phyloP scores from a whole-genome alignment of 2,113 vertebrate species.

The Pyxicephalus adspersus region DNA sequence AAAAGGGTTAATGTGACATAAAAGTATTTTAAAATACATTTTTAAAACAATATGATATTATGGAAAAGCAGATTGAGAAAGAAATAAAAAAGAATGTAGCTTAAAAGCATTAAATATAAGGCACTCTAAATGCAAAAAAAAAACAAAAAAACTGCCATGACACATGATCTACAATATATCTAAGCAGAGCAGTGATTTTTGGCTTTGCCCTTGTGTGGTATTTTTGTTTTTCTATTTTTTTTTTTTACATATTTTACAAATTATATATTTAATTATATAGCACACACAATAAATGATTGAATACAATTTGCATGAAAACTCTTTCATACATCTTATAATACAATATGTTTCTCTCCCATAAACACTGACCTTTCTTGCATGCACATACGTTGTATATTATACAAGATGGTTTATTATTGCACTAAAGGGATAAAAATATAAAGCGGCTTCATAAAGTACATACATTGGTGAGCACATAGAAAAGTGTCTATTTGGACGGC shows the following conservation, averaged over 20 bases:
- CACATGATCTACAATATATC: slow-evolving; percentile 67
- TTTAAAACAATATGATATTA: slow-evolving; percentile 73
- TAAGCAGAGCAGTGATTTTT: slow-evolving; percentile 80
- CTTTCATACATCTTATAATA: slow-evolving; percentile 79
- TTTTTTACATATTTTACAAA: slow-evolving; percentile 75
- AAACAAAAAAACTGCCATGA: slow-evolving; percentile 73
- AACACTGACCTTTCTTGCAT: slow-evolving; percentile 81
- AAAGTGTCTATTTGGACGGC: slow-evolving; percentile 57
- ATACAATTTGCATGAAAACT: slow-evolving; percentile 72
- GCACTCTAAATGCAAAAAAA: slow-evolving; percentile 99
- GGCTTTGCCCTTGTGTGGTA: slow-evolving; percentile 78
- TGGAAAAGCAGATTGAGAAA: slow-evolving; percentile 78
- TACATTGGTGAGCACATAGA: slow-evolving; percentile 54
- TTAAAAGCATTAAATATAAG: slow-evolving; percentile 98
- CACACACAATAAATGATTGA: slow-evolving; percentile 76
- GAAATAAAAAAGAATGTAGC: slow-evolving; percentile 84
- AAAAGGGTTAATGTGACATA: slow-evolving; percentile 73
- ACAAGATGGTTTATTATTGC: slow-evolving; percentile 89
- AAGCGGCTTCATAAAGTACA: slow-evolving; percentile 76
- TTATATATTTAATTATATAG: slow-evolving; percentile 76
- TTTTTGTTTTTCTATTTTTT: slow-evolving; percentile 33
- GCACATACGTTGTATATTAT: slow-evolving; percentile 84
- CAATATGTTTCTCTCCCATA: slow-evolving; percentile 79
- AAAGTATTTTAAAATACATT: slow-evolving; percentile 66
- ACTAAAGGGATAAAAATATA: slow-evolving; percentile 89